Conservation (phyloP, 2,888 invertebrate species). For the Timandra comae region DNA sequence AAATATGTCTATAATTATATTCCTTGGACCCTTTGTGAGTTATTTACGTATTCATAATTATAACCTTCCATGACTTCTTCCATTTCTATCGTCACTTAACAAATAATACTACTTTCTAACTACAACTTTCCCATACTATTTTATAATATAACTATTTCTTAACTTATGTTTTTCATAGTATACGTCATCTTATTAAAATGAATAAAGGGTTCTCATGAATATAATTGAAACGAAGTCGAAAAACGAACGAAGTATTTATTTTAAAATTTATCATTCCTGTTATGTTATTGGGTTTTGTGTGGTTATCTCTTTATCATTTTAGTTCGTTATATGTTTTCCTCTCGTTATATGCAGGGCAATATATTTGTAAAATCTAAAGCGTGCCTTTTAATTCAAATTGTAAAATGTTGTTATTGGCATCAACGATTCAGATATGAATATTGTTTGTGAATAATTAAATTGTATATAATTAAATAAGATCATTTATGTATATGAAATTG, state of each 20-base stretch:
- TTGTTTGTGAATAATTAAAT: conserved; percentile 25
- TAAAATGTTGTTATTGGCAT: conserved; percentile 33
- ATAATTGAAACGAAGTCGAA: conserved; percentile 4
- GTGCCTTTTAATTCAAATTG: conserved; percentile 44
- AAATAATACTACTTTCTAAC: too few relatives aligned
- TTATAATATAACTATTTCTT: not conserved
- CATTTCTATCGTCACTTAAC: too few relatives aligned
- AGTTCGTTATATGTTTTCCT: conserved; percentile 1
- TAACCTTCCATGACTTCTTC: too few relatives aligned
- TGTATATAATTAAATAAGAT: conserved; percentile 20
- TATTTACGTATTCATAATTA: too few relatives aligned
- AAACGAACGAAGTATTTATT: conserved; percentile 23
- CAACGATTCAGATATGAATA: conserved; percentile 24
- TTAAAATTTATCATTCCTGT: conserved; percentile 27
- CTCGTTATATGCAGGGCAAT: conserved; percentile 7
- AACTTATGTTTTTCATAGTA: too few relatives aligned
- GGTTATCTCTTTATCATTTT: conserved; percentile 10
- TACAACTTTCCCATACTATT: too few relatives aligned
- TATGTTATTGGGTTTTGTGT: conserved; percentile 14
- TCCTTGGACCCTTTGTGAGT: too few relatives aligned
- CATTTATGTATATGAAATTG: conserved; percentile 53
- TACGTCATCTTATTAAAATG: too few relatives aligned
- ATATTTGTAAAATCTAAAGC: conserved; percentile 18
- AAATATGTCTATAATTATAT: too few relatives aligned
- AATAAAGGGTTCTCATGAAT: too few relatives aligned